These are phyloP conservation scores for Troides helena DNA, from an alignment of 2,888 invertebrate genomes.

Conservation along the genomic window DNA sequence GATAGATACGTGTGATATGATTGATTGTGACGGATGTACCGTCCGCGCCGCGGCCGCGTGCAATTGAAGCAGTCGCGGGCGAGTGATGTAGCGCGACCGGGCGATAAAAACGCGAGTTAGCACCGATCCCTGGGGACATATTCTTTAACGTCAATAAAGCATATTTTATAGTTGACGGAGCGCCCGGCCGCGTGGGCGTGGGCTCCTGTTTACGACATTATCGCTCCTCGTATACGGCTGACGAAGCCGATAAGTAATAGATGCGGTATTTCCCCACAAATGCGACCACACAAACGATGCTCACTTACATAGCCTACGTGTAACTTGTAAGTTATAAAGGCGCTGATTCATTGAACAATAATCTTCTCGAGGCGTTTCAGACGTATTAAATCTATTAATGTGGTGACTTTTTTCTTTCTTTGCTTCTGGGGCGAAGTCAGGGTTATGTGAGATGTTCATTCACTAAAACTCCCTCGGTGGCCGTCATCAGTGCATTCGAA, in stretches of 20 bases:
- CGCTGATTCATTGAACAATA: no score
- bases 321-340: no score
- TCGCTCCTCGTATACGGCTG: conserved; percentile 38
- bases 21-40: conserved; percentile 15
- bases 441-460: no score
- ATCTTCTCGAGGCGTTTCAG: no score
- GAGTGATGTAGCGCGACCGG: conserved; percentile 13
- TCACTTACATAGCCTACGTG: no score
- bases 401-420: no score
- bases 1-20: conserved; percentile 15
- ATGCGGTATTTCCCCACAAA: conserved; percentile 37
- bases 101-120: conserved; percentile 21
- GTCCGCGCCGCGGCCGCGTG: neutral
- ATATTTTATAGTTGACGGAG: conserved; percentile 50
- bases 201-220: conserved; percentile 59
- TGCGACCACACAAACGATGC: no score
- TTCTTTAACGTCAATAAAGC: conserved; percentile 59
- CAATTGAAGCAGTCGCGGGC: conserved; percentile 1
- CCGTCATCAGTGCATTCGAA: no score
- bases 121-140: conserved; percentile 7
- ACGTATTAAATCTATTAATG: no score
- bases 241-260: conserved; percentile 34
- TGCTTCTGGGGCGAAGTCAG: no score
- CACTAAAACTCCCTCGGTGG: no score
- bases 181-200: conserved; percentile 44